Base-by-base conservation (phyloP, 1,140 invertebrate genomes). In the Papilio helenus region DNA sequence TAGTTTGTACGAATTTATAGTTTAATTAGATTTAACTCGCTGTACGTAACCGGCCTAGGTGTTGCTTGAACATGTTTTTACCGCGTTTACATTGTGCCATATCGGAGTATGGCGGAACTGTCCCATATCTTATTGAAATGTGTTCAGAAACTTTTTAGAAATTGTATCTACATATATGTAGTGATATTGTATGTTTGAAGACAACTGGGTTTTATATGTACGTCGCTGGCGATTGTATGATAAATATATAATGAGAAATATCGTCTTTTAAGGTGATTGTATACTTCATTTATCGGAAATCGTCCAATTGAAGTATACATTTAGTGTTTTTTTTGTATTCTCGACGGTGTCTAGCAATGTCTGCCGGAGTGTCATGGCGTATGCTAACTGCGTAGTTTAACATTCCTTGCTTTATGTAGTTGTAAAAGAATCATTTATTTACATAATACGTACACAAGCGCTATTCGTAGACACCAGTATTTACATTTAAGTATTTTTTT, bases 111-210 rank as follows among this genome's bases (percentile, higher is more conserved):
- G 80, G 79, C n/a, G 39, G 55, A 77, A 77, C 55, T 85, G 86
- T 87, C 89, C 88, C 91, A 94, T 92, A 93, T 93, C 90, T 92
- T 91, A 91, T 89, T 88, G 81, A 92, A 92, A 93, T 93, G 92
- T 93, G 92, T 93, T 93, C 92, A 92, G 83, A 89, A 87, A 85
- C 80, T 88, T 90, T 90, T 92, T 91, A 90, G 86, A 89, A 87
- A 82, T 87, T 90, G 81, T 90, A 90, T 84, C 83, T 88, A 88
- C 84, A 85, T 86, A 87, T 86, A 87, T 81, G 84, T 84, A 80
- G 86, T 85, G 88, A 85, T 80, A 82, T 84, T 88, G 84, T 93
- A 88, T 89, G 89, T 85, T n/a, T 76, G 26, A 4, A 23, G 9
- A 18, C 7, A n/a, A 58, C 14, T 55, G 16, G 14, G 18, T 8